Conservation (phyloP, 1,140 invertebrate genomes). For the Andricus grossulariae region DNA sequence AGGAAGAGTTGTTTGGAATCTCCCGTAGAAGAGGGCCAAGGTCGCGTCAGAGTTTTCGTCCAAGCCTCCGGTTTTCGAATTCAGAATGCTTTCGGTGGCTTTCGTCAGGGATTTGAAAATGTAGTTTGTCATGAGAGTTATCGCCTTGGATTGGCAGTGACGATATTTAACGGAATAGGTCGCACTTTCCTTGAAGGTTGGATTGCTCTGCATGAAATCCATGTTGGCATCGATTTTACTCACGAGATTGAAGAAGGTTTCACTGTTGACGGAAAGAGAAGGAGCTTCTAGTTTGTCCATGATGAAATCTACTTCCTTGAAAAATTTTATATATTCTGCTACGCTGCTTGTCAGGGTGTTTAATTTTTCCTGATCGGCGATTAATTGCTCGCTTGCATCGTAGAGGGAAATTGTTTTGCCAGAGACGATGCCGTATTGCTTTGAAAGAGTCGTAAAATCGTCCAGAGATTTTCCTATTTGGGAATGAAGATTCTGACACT, state of each 20-base stretch:
- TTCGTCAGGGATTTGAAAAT: constrained; percentile 84
- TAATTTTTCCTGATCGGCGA: constrained; percentile 90
- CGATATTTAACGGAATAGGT: constrained; percentile 85
- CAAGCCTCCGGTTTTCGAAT: constrained; percentile 71
- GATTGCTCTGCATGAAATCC: constrained; percentile 88
- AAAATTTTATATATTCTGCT: constrained; percentile 87
- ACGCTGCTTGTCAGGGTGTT: constrained; percentile 88
- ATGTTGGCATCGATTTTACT: constrained; percentile 92
- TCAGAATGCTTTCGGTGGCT: constrained; percentile 84
- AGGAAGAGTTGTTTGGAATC: constrained; percentile 92
- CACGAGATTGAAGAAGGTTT: constrained; percentile 87
- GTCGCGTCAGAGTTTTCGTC: constrained; percentile 80
- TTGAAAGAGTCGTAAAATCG: constrained; percentile 83
- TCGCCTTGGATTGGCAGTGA: constrained; percentile 86
- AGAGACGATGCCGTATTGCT: constrained; percentile 90
- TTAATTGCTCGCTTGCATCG: constrained; percentile 90
- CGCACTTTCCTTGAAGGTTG: constrained; percentile 86
- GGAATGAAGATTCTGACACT: constrained; percentile 81
- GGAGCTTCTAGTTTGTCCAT: constrained; percentile 87
- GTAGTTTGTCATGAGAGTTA: constrained; percentile 87
- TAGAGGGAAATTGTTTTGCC: constrained; percentile 94
- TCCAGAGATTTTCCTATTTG: constrained; percentile 85
- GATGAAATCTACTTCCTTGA: constrained; percentile 89
- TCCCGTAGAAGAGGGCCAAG: constrained; percentile 94
- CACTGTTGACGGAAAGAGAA: constrained; percentile 87